Evolutionary conservation across 2,113 vertebrate genomes (phyloP), one percentile per base, ranked within the genome.

Genomic region (Corythornis cristatus): DNA sequence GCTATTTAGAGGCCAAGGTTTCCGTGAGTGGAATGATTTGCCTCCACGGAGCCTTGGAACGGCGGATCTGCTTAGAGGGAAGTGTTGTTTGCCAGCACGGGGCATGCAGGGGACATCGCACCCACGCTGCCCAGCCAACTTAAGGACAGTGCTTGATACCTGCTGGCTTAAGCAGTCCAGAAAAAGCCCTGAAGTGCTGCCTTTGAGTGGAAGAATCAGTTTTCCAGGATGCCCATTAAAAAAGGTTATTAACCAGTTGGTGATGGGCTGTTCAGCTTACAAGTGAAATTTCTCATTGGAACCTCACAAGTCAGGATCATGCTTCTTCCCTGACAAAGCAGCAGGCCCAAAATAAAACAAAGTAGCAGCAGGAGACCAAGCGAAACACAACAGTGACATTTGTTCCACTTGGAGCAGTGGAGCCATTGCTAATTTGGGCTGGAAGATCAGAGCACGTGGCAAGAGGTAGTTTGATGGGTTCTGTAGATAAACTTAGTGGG

Each of bases 321-420:
- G 64, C 64, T 77, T 86, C 64, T 86, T 54, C 56, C 46, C 37
- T 77, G 86, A 62, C 48, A 78, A 78, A 80, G 65, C 46, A 83
- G 60, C 51, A 61, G 83, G 57, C 81, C 74, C 61, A 84, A 89
- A 95, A 89, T 78, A 89, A 91, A 82, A 75, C 62, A 54, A 81
- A 89, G 60, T 31, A 87, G 62, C 82, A 87, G 58, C 48, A 76
- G 78, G 58, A 91, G 75, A 64, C 17, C 66, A 37, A 54, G 60
- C 5, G 3, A 64, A 83, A 80, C 64, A 70, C 0, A 5, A n/a
- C 29, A 9, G 71, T 91, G 87, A 91, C 75, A 31, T 84, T 89
- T 89, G 87, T 91, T 95, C 91, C 86, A 81, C 77, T 88, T 83
- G 51, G 73, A 94, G 93, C 80, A 74, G 45, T 5, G 2, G 72